Percentiles rank a stretch among this genome's conserved stretches.
These are phyloP conservation scores for Amazona guildingii DNA, from an alignment of 2,113 vertebrate genomes.

Conservation along the genomic window DNA sequence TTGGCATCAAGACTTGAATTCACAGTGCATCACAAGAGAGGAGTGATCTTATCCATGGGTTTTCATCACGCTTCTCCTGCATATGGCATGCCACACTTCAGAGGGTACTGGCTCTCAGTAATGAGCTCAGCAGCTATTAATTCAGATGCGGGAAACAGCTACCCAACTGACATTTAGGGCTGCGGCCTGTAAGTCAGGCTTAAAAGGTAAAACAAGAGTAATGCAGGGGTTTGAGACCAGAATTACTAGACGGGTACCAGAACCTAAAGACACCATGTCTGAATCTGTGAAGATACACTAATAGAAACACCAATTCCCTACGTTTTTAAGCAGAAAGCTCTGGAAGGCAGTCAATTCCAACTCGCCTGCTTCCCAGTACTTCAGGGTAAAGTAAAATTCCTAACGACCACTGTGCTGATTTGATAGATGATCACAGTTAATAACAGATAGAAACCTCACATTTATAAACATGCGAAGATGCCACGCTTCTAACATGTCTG, in stretches of 20 bases:
- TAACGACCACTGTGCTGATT: not conserved
- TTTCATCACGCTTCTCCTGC: not conserved
- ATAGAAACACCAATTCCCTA: not conserved
- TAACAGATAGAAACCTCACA: not conserved
- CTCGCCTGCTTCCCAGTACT: not conserved
- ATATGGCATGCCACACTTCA: not conserved
- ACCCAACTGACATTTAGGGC: not conserved
- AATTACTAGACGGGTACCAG: not conserved
- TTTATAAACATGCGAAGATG: not conserved
- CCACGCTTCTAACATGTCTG: not conserved
- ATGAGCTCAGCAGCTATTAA: not conserved
- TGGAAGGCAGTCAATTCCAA: not conserved
- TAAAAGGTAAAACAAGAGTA: not conserved
- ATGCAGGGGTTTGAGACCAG: not conserved
- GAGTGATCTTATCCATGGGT: not conserved
- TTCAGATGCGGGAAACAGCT: not conserved
- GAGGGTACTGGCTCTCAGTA: not conserved
- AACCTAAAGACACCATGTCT: not conserved
- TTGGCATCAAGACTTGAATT: not conserved
- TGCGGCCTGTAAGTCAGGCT: not conserved
- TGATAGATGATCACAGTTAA: conserved; percentile 37
- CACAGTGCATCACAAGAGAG: too few relatives aligned
- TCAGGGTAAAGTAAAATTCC: not conserved
- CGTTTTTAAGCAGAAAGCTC: not conserved
- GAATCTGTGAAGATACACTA: not conserved